Evolutionary conservation across 2,888 invertebrate genomes (phyloP).

Genomic region (Troides helena): DNA sequence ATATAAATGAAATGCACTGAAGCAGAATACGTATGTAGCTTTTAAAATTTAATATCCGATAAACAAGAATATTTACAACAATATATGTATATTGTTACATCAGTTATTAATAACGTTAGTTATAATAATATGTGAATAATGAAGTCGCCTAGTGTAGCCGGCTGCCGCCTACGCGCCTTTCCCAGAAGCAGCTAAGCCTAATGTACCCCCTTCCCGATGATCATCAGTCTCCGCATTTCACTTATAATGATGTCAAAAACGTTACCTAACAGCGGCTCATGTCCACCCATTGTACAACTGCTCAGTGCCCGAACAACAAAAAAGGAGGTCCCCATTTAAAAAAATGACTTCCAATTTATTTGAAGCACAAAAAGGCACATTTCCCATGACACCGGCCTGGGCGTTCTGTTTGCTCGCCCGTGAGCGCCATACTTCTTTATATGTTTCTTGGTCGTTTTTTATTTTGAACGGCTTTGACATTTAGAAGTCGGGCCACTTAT

Average conservation of each 20-base stretch:
- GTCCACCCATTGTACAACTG: constrained; percentile 75
- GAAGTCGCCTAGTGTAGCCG: neutral
- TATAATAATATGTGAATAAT: constrained; percentile 6
- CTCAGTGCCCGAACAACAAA: constrained; percentile 67
- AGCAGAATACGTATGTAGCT: too few relatives aligned
- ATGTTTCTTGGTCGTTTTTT: constrained; percentile 66
- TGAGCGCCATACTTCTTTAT: constrained; percentile 70
- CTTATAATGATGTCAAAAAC: constrained; percentile 80
- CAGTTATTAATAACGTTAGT: constrained; percentile 28
- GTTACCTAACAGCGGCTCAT: constrained; percentile 74
- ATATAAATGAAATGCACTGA: too few relatives aligned
- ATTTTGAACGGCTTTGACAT: constrained; percentile 73
- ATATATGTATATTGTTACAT: neutral
- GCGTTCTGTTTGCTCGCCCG: constrained; percentile 54
- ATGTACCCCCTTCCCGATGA: constrained; percentile 40
- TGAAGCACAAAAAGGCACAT: constrained; percentile 70
- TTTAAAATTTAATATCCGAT: too few relatives aligned
- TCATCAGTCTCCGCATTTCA: constrained; percentile 75
- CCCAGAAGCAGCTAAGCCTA: constrained; percentile 43
- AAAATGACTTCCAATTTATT: constrained; percentile 79
- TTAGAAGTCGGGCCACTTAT: constrained; percentile 75
- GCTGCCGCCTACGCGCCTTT: constrained; percentile 42
- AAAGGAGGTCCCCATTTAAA: constrained; percentile 53
- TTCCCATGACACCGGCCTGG: constrained; percentile 73
- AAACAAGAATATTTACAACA: neutral